These are phyloP conservation scores for Indicator indicator DNA, from an alignment of 2,113 vertebrate genomes.

Conservation along the genomic window DNA sequence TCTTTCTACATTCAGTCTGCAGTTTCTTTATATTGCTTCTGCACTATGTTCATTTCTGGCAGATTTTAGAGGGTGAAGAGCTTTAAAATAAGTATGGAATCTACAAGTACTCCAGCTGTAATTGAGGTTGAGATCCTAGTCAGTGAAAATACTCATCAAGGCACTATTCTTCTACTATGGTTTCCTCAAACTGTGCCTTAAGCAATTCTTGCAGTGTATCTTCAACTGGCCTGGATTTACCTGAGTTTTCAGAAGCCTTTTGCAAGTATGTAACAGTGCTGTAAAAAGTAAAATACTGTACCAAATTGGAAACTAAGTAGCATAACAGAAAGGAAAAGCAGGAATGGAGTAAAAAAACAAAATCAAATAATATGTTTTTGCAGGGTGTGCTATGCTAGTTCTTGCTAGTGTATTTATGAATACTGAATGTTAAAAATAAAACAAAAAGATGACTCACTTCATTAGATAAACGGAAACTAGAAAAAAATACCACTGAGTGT, in stretches of 20 bases:
- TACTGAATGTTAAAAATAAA: not conserved
- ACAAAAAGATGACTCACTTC: not conserved
- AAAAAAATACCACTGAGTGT: not conserved
- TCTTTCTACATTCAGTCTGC: accelerated
- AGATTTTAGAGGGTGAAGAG: not conserved
- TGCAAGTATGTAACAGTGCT: not conserved
- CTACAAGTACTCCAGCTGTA: not conserved
- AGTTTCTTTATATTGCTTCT: not conserved
- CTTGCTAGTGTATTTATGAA: not conserved
- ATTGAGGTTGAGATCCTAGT: not conserved
- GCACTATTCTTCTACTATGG: not conserved
- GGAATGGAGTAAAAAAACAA: not conserved
- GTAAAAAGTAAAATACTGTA: not conserved
- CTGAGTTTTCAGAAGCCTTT: not conserved
- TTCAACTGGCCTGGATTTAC: not conserved
- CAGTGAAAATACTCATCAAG: not conserved
- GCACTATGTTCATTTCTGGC: not conserved
- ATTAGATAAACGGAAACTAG: not conserved
- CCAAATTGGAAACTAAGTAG: not conserved
- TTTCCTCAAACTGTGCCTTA: not conserved
- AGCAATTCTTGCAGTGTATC: not conserved
- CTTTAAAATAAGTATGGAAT: not conserved
- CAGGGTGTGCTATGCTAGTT: not conserved
- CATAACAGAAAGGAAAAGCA: not conserved
- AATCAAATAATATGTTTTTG: not conserved